Base-by-base conservation (phyloP, 1,140 invertebrate species). In the Acromyrmex heyeri region DNA sequence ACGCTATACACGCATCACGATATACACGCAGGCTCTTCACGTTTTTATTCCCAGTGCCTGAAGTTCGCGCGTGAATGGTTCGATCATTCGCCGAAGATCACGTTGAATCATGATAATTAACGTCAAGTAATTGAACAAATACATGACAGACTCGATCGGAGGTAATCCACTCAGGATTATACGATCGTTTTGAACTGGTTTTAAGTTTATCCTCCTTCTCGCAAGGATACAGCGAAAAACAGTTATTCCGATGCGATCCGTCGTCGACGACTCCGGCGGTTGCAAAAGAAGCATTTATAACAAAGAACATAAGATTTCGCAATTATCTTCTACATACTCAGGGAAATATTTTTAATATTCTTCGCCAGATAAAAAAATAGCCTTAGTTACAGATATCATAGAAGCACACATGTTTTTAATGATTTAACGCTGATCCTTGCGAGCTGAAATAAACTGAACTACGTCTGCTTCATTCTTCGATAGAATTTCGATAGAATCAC, bases 11-110 rank as follows among this genome's bases (percentile, higher is more conserved):
- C 30, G 78, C 62, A 83, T 85, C 76, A 87, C 53, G 14, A 44
- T 86, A 34, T 86, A 93, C 90, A 93, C 92, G 87, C 92, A 93
- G 93, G 27, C 86, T 93, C 92, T 92, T 89, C 76, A 88, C 86
- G 86, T 93, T 86, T 89, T 81, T 85, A 10, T 86, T 75, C 86
- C 93, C 77, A 82, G 77, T 86, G 88, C 61, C 64, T 12, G 59
- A 27, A 89, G 85, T 70, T 79, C 62, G 82, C 73, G 86, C 65
- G n/a, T 62, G 87, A 86, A 62, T 24, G 89, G 89, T 82, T 83
- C 50, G 62, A 57, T 67, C 50, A 62, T 77, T 34, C 76, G 50
- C 6, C 76, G 65, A 61, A 59, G 81, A 89, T 64, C 78, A 65
- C 73, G 62, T 53, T 62, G n/a, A 30, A 70, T 12, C 24, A 14